These are phyloP conservation scores for Zaprionus ornatus DNA, from an alignment of 1,140 invertebrate species.

Conservation along the genomic window DNA sequence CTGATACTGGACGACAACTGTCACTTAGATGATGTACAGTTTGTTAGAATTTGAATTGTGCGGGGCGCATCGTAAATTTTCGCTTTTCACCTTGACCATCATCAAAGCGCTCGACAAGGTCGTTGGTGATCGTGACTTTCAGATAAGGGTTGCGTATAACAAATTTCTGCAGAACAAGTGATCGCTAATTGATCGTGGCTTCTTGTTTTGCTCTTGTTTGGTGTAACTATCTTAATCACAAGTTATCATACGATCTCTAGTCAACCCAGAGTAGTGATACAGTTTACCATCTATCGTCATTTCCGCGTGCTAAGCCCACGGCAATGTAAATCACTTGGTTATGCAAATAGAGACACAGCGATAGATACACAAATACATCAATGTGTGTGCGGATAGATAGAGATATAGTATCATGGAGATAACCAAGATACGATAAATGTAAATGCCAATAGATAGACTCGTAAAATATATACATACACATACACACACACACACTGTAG, in stretches of 20 bases:
- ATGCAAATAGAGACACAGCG: constrained; percentile 48
- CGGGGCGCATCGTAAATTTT: constrained; percentile 77
- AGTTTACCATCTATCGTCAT: constrained; percentile 38
- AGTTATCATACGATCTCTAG: neutral
- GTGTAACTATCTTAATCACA: neutral
- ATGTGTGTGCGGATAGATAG: constrained; percentile 5
- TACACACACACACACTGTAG: constrained; percentile 10
- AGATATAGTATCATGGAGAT: constrained; percentile 27
- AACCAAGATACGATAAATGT: constrained; percentile 35
- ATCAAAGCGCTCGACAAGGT: neutral
- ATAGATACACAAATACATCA: neutral
- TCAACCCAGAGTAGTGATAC: constrained; percentile 42
- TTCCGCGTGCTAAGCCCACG: constrained; percentile 36
- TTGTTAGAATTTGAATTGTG: constrained; percentile 83
- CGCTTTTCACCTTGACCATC: constrained; percentile 20
- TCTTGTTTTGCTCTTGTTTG: neutral
- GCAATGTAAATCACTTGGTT: constrained; percentile 75
- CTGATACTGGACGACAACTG: constrained; percentile 36
- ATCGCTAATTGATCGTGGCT: neutral
- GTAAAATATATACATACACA: neutral
- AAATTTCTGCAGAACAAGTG: neutral
- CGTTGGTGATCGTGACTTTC: constrained; percentile 13
- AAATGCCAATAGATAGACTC: constrained; percentile 38
- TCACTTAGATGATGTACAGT: constrained; percentile 75
- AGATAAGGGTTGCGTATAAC: constrained; percentile 6